These are phyloP conservation scores for Elephas maximus DNA, from an alignment of 2,113 vertebrate genomes.

Conservation along the genomic window DNA sequence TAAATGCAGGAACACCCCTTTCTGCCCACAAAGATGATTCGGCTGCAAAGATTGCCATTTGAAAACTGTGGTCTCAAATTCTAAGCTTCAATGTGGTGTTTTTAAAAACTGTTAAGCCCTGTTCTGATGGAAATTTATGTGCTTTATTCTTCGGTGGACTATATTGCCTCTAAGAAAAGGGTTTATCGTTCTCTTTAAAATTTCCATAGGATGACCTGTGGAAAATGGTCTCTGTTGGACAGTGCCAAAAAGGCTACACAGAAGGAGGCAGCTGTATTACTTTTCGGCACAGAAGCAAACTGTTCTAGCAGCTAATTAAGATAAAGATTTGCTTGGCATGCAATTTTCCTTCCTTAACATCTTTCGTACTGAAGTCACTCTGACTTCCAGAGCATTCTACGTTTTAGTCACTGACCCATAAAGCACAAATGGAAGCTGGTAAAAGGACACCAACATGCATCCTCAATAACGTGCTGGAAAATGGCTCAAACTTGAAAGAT, in stretches of 20 bases:
- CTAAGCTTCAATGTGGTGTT: background rate
- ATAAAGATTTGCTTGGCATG: conserved; percentile 75
- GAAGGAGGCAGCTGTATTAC: background rate
- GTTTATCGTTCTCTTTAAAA: conserved; percentile 49
- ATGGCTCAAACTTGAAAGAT: conserved; percentile 56
- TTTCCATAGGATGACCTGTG: background rate
- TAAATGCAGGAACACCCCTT: background rate
- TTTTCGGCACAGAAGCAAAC: conserved; percentile 67
- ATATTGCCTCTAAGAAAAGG: background rate
- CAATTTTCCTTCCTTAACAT: conserved; percentile 70
- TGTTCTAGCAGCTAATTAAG: conserved; percentile 79
- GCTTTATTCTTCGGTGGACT: conserved; percentile 2
- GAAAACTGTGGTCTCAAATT: conserved; percentile 40
- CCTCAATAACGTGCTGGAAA: conserved; percentile 75
- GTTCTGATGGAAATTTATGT: background rate
- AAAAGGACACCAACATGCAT: conserved; percentile 71
- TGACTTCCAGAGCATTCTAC: conserved; percentile 72
- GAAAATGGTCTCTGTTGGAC: background rate
- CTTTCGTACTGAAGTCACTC: conserved; percentile 68
- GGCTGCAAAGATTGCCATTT: conserved; percentile 34
- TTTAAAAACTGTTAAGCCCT: conserved; percentile 26
- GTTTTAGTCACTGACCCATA: conserved; percentile 76
- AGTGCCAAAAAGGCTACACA: background rate
- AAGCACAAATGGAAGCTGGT: conserved; percentile 78
- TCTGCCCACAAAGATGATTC: conserved; percentile 57